Base-by-base conservation (phyloP, 2,888 invertebrate species). In the Cheilosia pagana region DNA sequence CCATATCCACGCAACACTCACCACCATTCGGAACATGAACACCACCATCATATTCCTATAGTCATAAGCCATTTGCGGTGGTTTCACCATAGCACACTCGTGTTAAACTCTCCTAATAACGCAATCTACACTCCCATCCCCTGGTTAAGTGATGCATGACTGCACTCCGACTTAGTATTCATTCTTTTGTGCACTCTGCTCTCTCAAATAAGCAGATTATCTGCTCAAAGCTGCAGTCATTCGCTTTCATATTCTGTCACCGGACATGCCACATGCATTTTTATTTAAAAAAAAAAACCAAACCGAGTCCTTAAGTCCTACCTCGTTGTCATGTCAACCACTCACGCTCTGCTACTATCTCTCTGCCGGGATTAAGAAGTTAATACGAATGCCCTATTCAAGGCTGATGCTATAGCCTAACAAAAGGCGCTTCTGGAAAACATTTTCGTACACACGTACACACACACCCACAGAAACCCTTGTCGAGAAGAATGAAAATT, bases 371-470 rank as follows among this genome's bases (percentile, higher is more conserved):
- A 59, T 59, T 67, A 59, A 59, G 41, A 59, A 76, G 59, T 60
- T 76, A 53, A 55, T 63, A 23, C 53, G 62, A 71, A 71, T 77
- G 77, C 62, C 62, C 62, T 71, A 71, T 71, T 77, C 62, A 77
- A 77, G 39, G 43, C 28, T 28, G n/a, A n/a, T n/a, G 8, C 28
- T 8, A 62, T 62, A 12, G 52, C 52, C 43, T 53, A 59, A 76
- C 77, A 77, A 77, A 71, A 70, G 77, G 57, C 35, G 57, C 35
- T 55, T 62, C 48, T 41, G 35, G 14, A 45, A 76, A 60, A 45
- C 23, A 67, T 76, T 53, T 68, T 43, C 31, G 21, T 48, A 43
- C 52, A 65, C 65, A 23, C 12, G 41, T 67, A 53, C 25, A 41
- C 1, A 35, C 28, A 53, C 53, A 53, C 41, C 19, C 10, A 10